Percentiles rank a stretch among this genome's conserved stretches.
These are phyloP conservation scores for Latrodectus hesperus DNA, from an alignment of 2,888 invertebrate species.

Conservation along the genomic window DNA sequence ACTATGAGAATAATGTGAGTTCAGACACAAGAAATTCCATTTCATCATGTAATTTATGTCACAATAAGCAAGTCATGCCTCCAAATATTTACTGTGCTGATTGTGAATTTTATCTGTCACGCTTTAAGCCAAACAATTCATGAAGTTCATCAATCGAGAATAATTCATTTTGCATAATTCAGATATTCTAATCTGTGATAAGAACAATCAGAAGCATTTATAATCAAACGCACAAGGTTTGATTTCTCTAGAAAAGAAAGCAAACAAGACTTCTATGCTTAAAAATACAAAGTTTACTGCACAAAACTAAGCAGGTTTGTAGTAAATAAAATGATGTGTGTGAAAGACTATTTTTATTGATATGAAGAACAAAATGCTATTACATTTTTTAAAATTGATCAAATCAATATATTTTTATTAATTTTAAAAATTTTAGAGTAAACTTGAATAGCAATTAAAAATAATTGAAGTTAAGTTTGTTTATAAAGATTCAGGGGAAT, in stretches of 20 bases:
- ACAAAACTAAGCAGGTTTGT: no score
- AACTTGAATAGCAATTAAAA: no score
- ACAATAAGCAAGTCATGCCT: slow-evolving; percentile 86
- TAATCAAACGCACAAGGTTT: slow-evolving; percentile 42
- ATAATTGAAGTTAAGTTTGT: no score
- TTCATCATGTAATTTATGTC: slow-evolving; percentile 86
- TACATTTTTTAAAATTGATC: no score
- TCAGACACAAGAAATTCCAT: slow-evolving; percentile 45
- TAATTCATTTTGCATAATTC: neutral
- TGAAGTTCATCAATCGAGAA: neutral
- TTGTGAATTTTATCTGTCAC: slow-evolving; percentile 90
- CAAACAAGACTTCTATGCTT: no score
- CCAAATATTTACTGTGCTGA: slow-evolving; percentile 90
- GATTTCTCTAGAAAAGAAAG: neutral
- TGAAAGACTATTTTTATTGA: no score
- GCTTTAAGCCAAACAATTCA: slow-evolving; percentile 72
- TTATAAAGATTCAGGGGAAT: no score
- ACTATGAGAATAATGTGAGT: slow-evolving; percentile 4
- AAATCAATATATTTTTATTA: no score
- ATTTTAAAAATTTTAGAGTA: no score
- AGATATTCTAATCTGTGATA: slow-evolving; percentile 43
- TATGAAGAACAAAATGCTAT: no score
- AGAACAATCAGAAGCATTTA: slow-evolving; percentile 16
- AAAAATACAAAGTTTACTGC: no score
- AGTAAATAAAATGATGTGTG: no score